Evolutionary conservation across 2,888 invertebrate genomes (phyloP), one percentile per base, ranked within the genome.

Genomic region (Thereva unica): DNA sequence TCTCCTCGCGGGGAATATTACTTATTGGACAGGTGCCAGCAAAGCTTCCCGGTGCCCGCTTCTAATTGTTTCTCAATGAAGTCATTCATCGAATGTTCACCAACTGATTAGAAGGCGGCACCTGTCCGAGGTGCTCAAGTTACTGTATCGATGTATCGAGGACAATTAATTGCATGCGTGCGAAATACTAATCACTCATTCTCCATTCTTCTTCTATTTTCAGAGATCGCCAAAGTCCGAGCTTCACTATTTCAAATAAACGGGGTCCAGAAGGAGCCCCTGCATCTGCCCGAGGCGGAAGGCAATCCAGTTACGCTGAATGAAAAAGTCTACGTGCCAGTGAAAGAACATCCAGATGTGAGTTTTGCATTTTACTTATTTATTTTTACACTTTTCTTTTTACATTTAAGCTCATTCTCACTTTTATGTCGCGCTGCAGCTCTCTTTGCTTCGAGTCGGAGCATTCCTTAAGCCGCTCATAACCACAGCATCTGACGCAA

Each of bases 301-400:
- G 97, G 97, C 73, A 88, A 91, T 78, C 88, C 93, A 78, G 90
- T 93, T 76, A 93, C 95, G 78, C 88, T 95, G 79, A 95, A 96
- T 84, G 98, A 99, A 86, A 99, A 99, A 89, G 95, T 99, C 78
- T 99, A 96, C 84, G 98, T 99, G 81, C 99, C 98, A 81, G 96
- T 97, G 77, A 97, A 97, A 88, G 97, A 98, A 83, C 95, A 97
- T 84, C 98, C 99, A 86, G 98, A 99, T 85, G 97, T 98, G 85
- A 95, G 96, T 93, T 23, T 23, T 42, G 3, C n/a, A 10, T 54
- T 54, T 38, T 34, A 38, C n/a, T 40, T 54, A 8, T 12, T 54
- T 34, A 4, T 10, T 54, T 12, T 50, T 50, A 50, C 0, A 34
- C 7, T 50, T 7, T 12, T 50, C 8, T 54, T 38, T 34, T 34